phyloP scores from a whole-genome alignment of 30 jellyfish, hydroid and myxozoan species.

The Cassiopea andromeda region DNA sequence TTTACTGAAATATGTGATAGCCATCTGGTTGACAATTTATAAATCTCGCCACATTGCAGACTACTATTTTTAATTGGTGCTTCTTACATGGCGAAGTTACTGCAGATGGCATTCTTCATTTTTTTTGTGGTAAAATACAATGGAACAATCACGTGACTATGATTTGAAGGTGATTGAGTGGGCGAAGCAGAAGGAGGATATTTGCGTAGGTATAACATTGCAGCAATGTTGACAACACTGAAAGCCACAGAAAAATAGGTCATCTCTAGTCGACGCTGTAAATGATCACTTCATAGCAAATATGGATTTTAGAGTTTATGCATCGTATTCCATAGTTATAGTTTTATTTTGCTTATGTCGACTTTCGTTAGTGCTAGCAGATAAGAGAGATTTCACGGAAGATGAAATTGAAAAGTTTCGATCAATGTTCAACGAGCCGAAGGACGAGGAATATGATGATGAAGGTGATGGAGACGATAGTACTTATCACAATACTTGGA shows the following conservation, averaged over 20 bases:
- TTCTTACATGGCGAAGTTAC: not conserved
- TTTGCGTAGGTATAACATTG: not conserved
- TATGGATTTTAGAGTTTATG: not conserved
- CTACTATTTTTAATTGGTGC: not conserved
- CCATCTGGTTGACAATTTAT: too few species aligned
- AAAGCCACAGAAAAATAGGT: not conserved
- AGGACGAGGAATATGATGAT: conserved; percentile 92
- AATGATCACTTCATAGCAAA: not conserved
- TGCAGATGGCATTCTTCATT: not conserved
- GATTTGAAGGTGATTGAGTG: not conserved
- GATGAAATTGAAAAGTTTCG: conserved; percentile 74
- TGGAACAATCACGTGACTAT: not conserved
- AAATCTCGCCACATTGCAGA: not conserved
- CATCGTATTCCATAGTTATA: not conserved
- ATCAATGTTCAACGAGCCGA: conserved; percentile 73
- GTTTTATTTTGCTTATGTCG: not conserved
- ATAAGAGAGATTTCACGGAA: conserved; percentile 44
- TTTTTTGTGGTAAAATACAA: not conserved
- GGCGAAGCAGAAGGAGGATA: not conserved
- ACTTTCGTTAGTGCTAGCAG: not conserved
- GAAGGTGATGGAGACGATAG: conserved; percentile 57
- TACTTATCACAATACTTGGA: conserved; percentile 85
- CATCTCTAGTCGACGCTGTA: not conserved
- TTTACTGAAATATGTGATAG: too few species aligned
- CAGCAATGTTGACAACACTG: not conserved